Percentiles rank a stretch among this genome's conserved stretches.
phyloP scores from a whole-genome alignment of 2,888 invertebrate genomes.

The Punctoribates punctum region DNA sequence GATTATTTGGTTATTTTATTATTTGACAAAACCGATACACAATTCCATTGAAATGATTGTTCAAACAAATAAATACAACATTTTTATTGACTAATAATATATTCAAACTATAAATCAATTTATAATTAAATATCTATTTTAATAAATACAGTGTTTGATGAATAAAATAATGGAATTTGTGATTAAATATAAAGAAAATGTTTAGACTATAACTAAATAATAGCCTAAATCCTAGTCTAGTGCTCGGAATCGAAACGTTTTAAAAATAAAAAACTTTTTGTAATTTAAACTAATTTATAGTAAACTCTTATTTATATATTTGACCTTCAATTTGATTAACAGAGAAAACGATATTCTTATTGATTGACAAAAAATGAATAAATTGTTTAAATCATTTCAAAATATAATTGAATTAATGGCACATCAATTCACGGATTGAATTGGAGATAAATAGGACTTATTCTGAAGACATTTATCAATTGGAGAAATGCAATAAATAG shows the following conservation, averaged over 20 bases:
- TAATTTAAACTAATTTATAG: too few species aligned
- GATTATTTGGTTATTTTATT: too few species aligned
- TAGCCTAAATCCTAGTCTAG: too few species aligned
- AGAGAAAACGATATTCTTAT: too few species aligned
- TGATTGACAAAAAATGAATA: too few species aligned
- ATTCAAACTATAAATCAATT: not conserved
- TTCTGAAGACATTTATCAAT: not conserved
- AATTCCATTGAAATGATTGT: not conserved
- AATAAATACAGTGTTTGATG: constrained; percentile 1
- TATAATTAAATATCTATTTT: not conserved
- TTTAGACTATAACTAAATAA: too few species aligned
- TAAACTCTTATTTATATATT: too few species aligned
- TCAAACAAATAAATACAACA: not conserved
- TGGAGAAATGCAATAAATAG: not conserved
- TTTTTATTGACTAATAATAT: not conserved
- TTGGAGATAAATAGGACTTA: not conserved
- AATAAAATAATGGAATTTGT: not conserved
- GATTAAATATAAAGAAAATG: not conserved
- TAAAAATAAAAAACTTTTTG: too few species aligned
- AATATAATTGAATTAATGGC: not conserved
- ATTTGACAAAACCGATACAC: not conserved
- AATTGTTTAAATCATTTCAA: not conserved
- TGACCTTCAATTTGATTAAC: too few species aligned
- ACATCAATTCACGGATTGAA: constrained; percentile 7
- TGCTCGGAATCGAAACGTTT: too few species aligned